Percentiles rank a stretch among this genome's conserved stretches.
Conservation (phyloP, 2,888 invertebrate species). For the Nymphalis c-album region DNA sequence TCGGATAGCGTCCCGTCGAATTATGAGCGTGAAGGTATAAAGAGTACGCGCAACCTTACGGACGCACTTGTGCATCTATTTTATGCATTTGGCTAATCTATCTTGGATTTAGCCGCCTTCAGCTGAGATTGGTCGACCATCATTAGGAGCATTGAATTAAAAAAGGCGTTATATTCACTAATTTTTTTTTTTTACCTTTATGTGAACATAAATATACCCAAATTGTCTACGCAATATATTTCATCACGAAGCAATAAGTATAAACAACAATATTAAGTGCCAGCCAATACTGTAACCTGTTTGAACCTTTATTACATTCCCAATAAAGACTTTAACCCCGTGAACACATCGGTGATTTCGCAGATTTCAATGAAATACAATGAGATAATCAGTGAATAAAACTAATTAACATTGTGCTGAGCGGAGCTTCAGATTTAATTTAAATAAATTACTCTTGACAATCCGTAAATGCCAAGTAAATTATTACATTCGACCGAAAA, state of each 20-base stretch:
- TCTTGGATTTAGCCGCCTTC: too few species aligned
- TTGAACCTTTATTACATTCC: background rate
- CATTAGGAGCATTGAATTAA: too few species aligned
- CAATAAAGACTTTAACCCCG: background rate
- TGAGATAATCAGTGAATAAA: slow-evolving; percentile 19
- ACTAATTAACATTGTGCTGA: slow-evolving; percentile 25
- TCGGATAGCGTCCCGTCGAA: too few species aligned
- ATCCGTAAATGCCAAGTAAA: slow-evolving; percentile 20
- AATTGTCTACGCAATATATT: background rate
- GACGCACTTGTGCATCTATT: too few species aligned
- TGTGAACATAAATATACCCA: too few species aligned
- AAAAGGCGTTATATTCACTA: background rate
- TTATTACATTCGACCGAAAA: slow-evolving; percentile 12
- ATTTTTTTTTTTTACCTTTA: background rate
- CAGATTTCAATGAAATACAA: slow-evolving; percentile 17
- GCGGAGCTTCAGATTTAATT: slow-evolving; percentile 19
- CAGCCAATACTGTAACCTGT: background rate
- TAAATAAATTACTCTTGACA: slow-evolving; percentile 20
- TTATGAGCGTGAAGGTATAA: too few species aligned
- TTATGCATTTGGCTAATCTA: too few species aligned
- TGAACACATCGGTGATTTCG: background rate
- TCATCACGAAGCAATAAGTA: background rate
- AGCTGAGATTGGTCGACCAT: too few species aligned
- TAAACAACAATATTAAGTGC: background rate
- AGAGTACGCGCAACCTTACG: too few species aligned